These are phyloP conservation scores for Thunnus maccoyii DNA, from an alignment of 2,113 vertebrate species.

Conservation along the genomic window DNA sequence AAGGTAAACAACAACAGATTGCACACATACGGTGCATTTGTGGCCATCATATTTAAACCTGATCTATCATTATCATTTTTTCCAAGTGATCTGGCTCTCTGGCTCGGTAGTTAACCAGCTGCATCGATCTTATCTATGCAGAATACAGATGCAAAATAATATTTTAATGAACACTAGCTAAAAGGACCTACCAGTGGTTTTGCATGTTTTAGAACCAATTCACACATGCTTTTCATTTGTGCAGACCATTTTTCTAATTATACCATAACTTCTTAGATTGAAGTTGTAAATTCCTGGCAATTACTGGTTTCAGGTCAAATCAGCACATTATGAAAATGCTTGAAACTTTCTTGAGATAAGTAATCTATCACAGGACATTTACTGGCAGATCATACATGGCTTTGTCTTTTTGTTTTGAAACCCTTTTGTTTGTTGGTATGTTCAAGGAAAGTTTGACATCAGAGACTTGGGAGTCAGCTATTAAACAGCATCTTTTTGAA, in stretches of 20 bases:
- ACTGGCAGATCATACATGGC: too few species aligned
- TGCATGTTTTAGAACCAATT: conserved; percentile 33
- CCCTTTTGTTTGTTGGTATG: not conserved
- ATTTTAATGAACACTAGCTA: conserved; percentile 13
- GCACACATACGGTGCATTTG: not conserved
- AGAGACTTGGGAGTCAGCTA: not conserved
- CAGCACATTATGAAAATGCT: not conserved
- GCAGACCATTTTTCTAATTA: conserved; percentile 1
- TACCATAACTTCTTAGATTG: conserved; percentile 18
- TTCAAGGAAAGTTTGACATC: not conserved
- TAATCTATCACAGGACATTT: too few species aligned
- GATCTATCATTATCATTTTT: conserved; percentile 11
- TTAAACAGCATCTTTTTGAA: not conserved
- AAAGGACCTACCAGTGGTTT: conserved; percentile 7
- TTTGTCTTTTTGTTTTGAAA: not conserved
- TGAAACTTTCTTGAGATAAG: conserved; percentile 2
- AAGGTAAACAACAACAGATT: conserved; percentile 85
- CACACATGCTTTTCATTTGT: conserved; percentile 40
- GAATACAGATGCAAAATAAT: conserved; percentile 19
- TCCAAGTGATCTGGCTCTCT: not conserved
- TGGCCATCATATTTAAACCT: not conserved
- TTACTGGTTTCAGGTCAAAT: conserved; percentile 25
- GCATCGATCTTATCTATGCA: conserved; percentile 34
- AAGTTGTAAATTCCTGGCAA: conserved; percentile 6
- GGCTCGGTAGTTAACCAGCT: conserved; percentile 28